phyloP scores from a whole-genome alignment of 2,797 vertebrate species.

The Melanotaenia pygmaea region DNA sequence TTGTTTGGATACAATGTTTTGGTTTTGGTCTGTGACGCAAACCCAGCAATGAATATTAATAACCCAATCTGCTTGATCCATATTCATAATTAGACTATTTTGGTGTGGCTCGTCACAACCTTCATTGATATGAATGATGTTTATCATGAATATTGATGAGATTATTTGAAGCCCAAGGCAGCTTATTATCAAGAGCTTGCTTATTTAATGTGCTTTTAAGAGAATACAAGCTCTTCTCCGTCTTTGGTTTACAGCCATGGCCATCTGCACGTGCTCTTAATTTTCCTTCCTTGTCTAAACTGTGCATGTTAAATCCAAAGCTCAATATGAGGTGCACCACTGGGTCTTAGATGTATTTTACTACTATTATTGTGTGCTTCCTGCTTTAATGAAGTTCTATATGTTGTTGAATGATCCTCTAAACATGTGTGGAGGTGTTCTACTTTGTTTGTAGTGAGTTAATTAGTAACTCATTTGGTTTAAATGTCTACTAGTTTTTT shows the following conservation, averaged over 20 bases:
- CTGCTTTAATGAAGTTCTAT: too few relatives aligned
- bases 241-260: slow-evolving; percentile 6
- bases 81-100: slow-evolving; percentile 35
- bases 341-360: too few relatives aligned
- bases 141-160: slow-evolving; percentile 51
- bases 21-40: slow-evolving; percentile 12
- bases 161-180: slow-evolving; percentile 39
- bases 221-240: slow-evolving; percentile 10
- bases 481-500: too few relatives aligned
- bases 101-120: slow-evolving; percentile 26
- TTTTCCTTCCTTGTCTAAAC: neutral
- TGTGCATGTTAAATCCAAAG: neutral
- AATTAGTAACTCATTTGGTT: too few relatives aligned
- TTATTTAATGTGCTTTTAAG: slow-evolving; percentile 4
- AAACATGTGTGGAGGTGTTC: too few relatives aligned
- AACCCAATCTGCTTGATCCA: slow-evolving; percentile 18
- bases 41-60: slow-evolving; percentile 39
- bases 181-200: slow-evolving; percentile 25
- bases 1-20: slow-evolving; percentile 11
- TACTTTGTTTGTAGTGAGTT: neutral
- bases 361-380: too few relatives aligned
- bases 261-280: slow-evolving; percentile 1
- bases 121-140: slow-evolving; percentile 22
- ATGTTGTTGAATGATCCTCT: too few relatives aligned
- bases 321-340: neutral